Evolutionary conservation across 53 echinoderm and acorn worm species (phyloP), one percentile per base, ranked within the genome.

Genomic region (Paracentrotus lividus): DNA sequence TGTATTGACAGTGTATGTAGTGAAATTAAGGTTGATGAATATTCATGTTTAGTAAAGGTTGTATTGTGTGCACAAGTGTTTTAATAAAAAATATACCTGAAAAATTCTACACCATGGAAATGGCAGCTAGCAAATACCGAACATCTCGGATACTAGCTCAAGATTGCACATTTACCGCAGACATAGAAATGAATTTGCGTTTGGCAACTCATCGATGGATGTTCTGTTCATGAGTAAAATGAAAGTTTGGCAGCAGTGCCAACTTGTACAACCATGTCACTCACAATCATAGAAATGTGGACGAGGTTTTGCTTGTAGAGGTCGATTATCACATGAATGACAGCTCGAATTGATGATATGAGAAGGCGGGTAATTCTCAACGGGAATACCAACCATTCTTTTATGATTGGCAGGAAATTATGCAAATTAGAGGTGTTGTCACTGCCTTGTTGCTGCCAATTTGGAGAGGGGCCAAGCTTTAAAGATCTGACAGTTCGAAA

Each of bases 1-100:
- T 86, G 56, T 86, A 86, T 55, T 55, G 20, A 32, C 24, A 15
- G 54, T 86, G 53, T 85, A 51, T 86, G 53, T 85, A 51, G 44
- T 81, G 21, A 13, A 23, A 23, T 43, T 4, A 29, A 53, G 86
- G 56, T 34, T 55, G 20, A 15, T 20, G 86, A 34, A 20, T 18
- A 86, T n/a, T 49, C 24, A 31, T 85, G 47, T 49, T 47, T 4
- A 13, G 16, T 49, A 23, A 57, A n/a, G 20, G 85, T 26, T 85
- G 47, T 85, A 49, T 49, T 85, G 29, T 85, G 24, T 47, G 49
- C 51, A 72, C 72, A 72, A 38, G 38, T 69, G 18, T 69, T 18
- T 69, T 16, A 38, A 36, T n/a, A n/a, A n/a, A n/a, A n/a, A n/a
- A n/a, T n/a, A n/a, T n/a, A n/a, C n/a, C n/a, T n/a, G n/a, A n/a